Evolutionary conservation across 1,140 invertebrate genomes (phyloP).

Genomic region (Pseudomyrmex dendroicus): DNA sequence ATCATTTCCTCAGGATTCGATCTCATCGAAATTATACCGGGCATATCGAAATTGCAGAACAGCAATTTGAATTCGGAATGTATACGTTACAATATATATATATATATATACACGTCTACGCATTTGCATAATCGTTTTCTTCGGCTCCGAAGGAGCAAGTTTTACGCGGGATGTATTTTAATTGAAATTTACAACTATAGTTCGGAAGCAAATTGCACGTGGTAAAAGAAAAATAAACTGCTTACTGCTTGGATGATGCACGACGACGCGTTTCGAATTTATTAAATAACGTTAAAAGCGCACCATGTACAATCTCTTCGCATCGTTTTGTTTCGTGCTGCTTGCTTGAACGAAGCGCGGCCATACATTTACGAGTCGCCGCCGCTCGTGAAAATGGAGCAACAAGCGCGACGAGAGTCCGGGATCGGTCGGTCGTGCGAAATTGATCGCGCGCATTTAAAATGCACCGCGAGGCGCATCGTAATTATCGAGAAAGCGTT

Average conservation of each 20-base stretch:
- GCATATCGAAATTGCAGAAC: too few relatives aligned
- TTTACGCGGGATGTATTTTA: not conserved
- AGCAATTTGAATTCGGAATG: not conserved
- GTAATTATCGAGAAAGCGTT: slow-evolving; percentile 56
- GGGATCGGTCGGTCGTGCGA: slow-evolving; percentile 37
- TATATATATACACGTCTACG: not conserved
- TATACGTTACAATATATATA: not conserved
- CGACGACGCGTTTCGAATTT: slow-evolving; percentile 5
- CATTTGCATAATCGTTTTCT: not conserved
- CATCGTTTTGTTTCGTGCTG: not conserved
- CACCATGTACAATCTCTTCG: not conserved
- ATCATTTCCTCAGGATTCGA: not conserved
- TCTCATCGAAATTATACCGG: not conserved
- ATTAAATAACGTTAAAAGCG: slow-evolving; percentile 29
- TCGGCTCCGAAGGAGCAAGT: not conserved
- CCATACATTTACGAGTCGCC: slow-evolving; percentile 9
- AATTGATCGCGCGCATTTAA: slow-evolving; percentile 54
- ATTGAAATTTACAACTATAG: slow-evolving; percentile 16
- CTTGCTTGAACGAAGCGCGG: not conserved
- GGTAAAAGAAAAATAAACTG: not conserved
- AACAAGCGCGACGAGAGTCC: slow-evolving; percentile 21
- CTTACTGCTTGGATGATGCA: not conserved
- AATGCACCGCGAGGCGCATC: slow-evolving; percentile 45
- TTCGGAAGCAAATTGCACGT: not conserved
- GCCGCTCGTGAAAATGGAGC: slow-evolving; percentile 35